Base-by-base conservation (phyloP, 2,888 invertebrate species). In the Dynastes grantii region DNA sequence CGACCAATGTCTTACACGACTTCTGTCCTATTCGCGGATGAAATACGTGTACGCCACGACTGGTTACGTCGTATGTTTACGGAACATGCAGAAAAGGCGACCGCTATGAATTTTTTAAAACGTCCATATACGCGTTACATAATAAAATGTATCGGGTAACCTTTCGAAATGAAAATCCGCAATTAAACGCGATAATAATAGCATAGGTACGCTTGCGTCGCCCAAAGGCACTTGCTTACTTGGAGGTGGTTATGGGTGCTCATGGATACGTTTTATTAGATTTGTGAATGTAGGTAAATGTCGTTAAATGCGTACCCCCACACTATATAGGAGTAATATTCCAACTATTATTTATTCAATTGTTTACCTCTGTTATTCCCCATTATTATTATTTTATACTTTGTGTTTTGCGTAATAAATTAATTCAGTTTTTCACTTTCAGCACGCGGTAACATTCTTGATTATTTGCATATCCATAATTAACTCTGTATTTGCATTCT, bases 11-110 rank as follows among this genome's bases (percentile, higher is more conserved):
- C n/a, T 63, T 63, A 63, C 63, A 63, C 63, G 63, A 63, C 63
- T 63, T 63, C 63, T 63, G 63, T 63, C 63, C 63, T 63, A 63
- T 63, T 63, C 63, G 63, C 32, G 63, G 63, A 63, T 63, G 27
- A 63, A 63, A n/a, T 63, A 63, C 63, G 29, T 63, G 63, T 5
- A 58, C 63, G 55, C 29, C 29, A 11, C 29, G 11, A 22, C 55
- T 8, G 22, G 55, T 58, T 58, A 58, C 45, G 22, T 67, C 32
- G 16, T 45, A 8, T 67, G 49, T 67, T 67, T 67, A 67, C 67
- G 67, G 67, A 67, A 67, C 63, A 65, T 37, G 32, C 32, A 37
- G 40, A 67, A 13, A 64, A 49, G n/a, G 16, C 27, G 11, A 45
- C 45, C 11, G 67, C 37, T 65, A 45, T 37, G 29, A 22, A 61